Conservation (phyloP, 2,113 vertebrate genomes). For the Ariopsis seemanni region DNA sequence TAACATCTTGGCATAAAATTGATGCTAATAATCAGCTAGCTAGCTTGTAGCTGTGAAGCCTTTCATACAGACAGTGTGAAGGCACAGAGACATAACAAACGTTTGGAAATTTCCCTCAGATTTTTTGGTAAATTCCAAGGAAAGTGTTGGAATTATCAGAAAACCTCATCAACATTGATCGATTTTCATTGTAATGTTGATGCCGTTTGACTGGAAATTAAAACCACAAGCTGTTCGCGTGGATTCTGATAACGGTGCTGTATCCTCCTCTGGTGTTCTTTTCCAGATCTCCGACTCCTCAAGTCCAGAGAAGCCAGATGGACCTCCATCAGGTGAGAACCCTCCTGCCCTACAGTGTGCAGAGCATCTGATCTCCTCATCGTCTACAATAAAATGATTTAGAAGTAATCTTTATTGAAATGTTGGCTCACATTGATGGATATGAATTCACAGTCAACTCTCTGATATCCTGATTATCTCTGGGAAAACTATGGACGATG, state of each 20-base stretch:
- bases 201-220: not conserved
- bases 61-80: not conserved
- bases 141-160: not conserved
- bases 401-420: not conserved
- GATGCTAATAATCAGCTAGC: not conserved
- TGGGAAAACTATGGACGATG: not conserved
- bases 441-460: not conserved
- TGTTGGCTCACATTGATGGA: not conserved
- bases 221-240: not conserved
- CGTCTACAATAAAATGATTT: not conserved
- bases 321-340: constrained; percentile 76
- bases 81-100: not conserved
- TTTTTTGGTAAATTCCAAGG: not conserved
- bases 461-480: not conserved
- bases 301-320: constrained; percentile 80
- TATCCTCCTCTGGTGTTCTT: constrained; percentile 38
- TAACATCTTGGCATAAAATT: not conserved
- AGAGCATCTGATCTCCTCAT: not conserved
- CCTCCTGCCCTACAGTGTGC: not conserved
- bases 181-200: not conserved
- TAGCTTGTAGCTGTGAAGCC: not conserved
- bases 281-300: constrained; percentile 71
- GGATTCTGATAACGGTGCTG: not conserved
- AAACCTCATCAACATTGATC: not conserved
- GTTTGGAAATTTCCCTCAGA: not conserved